phyloP scores from a whole-genome alignment of 2,113 vertebrate species.

The Grallaria varia region DNA sequence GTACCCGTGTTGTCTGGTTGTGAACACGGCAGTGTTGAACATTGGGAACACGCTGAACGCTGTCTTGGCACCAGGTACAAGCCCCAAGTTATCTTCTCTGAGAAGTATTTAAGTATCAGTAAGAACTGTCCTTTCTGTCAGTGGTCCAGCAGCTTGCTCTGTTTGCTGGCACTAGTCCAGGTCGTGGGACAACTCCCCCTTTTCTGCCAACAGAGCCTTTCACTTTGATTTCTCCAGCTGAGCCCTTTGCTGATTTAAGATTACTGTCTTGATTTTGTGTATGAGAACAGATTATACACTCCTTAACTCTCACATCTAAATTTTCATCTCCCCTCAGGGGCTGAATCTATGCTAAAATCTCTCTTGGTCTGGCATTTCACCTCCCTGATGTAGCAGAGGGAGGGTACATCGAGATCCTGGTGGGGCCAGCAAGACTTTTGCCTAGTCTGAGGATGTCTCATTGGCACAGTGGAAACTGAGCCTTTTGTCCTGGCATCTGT shows the following conservation, averaged over 20 bases:
- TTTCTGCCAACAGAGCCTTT: not conserved
- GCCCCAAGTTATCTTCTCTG: not conserved
- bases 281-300: not conserved
- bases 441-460: not conserved
- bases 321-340: not conserved
- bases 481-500: not conserved
- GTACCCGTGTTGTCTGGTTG: not conserved
- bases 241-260: not conserved
- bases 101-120: not conserved
- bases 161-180: not conserved
- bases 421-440: not conserved
- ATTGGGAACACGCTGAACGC: fast-evolving
- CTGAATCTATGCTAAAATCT: not conserved
- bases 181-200: not conserved
- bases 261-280: not conserved
- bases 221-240: not conserved
- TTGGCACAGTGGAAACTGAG: not conserved
- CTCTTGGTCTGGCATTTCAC: not conserved
- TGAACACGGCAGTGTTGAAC: not conserved
- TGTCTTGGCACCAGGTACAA: not conserved
- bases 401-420: not conserved
- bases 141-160: not conserved
- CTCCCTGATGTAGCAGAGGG: not conserved
- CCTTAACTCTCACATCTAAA: not conserved
- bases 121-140: not conserved